phyloP scores from a whole-genome alignment of 2,113 vertebrate species.

The Elephantulus edwardii region DNA sequence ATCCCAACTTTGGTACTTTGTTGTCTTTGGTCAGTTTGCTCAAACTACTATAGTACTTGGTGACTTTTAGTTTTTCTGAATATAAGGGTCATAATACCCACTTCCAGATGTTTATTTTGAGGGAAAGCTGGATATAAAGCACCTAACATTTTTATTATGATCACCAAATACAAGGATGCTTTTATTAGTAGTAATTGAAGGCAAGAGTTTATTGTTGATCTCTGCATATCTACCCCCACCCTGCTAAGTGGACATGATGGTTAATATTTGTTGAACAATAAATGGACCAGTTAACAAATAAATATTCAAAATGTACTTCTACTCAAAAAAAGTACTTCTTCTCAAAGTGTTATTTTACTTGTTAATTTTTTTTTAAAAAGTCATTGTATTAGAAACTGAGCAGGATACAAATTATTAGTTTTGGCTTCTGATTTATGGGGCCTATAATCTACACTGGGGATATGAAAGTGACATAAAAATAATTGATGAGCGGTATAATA shows the following conservation, averaged over 20 bases:
- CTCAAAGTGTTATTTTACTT: not conserved
- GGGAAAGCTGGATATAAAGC: not conserved
- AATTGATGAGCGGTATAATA: constrained; percentile 21
- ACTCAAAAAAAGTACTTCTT: no score
- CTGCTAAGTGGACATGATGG: not conserved
- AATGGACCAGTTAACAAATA: not conserved
- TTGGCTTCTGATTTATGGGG: constrained; percentile 29
- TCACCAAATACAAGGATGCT: not conserved
- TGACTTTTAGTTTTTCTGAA: constrained; percentile 30
- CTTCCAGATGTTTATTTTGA: not conserved
- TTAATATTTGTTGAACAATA: constrained; percentile 5
- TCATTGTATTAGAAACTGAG: not conserved
- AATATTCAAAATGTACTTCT: not conserved
- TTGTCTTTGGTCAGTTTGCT: not conserved
- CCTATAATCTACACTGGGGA: not conserved
- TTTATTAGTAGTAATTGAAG: not conserved
- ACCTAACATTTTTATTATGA: not conserved
- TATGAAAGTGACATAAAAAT: not conserved
- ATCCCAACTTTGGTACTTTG: not conserved
- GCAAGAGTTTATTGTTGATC: not conserved
- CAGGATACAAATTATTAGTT: not conserved
- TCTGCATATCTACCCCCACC: not conserved
- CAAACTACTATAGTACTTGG: not conserved
- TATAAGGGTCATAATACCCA: not conserved
- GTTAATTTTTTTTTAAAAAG: not conserved